Evolutionary conservation across 2,888 invertebrate species (phyloP).

Genomic region (Camponotus fellah): DNA sequence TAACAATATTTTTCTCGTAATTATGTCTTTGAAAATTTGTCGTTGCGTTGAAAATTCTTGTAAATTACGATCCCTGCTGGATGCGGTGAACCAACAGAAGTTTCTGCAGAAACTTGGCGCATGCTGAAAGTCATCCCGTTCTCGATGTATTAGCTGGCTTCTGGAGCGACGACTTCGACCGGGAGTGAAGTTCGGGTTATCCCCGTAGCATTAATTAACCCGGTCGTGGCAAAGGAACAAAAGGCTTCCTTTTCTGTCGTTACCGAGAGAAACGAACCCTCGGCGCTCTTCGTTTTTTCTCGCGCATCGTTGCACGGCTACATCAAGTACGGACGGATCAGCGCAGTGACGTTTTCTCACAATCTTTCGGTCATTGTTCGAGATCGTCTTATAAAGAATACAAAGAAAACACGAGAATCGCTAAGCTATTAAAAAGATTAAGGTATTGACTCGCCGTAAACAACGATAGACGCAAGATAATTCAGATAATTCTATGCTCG

Average conservation of each 20-base stretch:
- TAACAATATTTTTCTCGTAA: not conserved
- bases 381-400: not conserved
- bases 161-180: conserved; percentile 50
- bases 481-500: not conserved
- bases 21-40: not conserved
- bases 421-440: not conserved
- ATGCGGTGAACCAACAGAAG: conserved; percentile 1
- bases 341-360: conserved; percentile 48
- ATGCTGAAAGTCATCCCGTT: conserved; percentile 25
- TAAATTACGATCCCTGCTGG: not conserved
- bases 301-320: conserved; percentile 46
- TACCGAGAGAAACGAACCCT: conserved; percentile 40
- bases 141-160: conserved; percentile 34
- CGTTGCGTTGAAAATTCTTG: conserved; percentile 6
- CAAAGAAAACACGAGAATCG: not conserved
- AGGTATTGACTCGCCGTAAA: not conserved
- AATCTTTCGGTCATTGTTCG: conserved; percentile 48
- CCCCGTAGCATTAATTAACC: conserved; percentile 67
- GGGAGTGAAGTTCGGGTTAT: conserved; percentile 57
- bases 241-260: conserved; percentile 63
- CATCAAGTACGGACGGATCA: conserved; percentile 27
- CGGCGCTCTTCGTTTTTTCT: conserved; percentile 56
- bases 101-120: conserved; percentile 26
- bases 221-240: conserved; percentile 68
- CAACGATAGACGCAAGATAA: not conserved